Evolutionary conservation across 2,888 invertebrate species (phyloP).

Genomic region (Drosophila dives): DNA sequence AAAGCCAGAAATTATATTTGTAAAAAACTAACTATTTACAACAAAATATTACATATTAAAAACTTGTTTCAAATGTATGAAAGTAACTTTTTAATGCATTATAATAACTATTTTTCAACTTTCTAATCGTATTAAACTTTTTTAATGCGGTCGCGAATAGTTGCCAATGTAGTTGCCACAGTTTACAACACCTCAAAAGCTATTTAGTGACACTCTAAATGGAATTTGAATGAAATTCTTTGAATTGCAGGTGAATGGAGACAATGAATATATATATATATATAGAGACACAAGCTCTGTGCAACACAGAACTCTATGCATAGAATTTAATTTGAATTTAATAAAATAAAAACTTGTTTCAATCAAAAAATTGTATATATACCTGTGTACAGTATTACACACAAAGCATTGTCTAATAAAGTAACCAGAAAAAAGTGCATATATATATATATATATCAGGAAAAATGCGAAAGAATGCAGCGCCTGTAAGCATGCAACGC

Average conservation of each 20-base stretch:
- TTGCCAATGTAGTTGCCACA: neutral
- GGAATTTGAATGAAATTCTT: neutral
- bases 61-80: neutral
- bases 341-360: neutral
- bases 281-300: neutral
- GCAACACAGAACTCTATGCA: neutral
- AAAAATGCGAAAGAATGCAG: conserved; percentile 21
- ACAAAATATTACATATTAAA: neutral
- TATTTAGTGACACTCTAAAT: neutral
- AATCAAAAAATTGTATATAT: neutral
- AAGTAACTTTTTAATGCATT: neutral
- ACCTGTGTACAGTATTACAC: neutral
- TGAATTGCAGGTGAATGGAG: neutral
- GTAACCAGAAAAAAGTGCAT: neutral
- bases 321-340: neutral
- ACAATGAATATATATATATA: neutral
- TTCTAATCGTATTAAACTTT: neutral
- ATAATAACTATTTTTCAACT: neutral
- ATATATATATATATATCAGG: conserved; percentile 1
- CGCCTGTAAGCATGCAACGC: conserved; percentile 59
- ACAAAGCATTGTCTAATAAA: neutral
- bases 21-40: neutral
- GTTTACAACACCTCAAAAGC: neutral
- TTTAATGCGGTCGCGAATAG: neutral
- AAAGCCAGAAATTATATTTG: neutral